phyloP scores from a whole-genome alignment of 2,888 invertebrate species.

The Kryphioiulus occultus region DNA sequence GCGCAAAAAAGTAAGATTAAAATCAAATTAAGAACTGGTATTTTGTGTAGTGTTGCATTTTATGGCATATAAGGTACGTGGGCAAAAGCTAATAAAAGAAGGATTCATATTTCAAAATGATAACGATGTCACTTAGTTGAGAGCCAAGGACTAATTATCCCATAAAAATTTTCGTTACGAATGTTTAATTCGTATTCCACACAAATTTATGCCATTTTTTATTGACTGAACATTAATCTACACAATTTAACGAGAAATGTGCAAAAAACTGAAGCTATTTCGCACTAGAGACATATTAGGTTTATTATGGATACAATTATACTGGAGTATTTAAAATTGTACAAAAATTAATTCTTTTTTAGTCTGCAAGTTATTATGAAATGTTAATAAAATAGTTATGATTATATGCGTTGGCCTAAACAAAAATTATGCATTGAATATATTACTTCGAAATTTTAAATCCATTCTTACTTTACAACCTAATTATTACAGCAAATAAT shows the following conservation, averaged over 20 bases:
- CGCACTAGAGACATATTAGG: neutral
- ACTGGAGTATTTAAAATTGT: neutral
- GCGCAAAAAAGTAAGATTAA: neutral
- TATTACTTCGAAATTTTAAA: too few species aligned
- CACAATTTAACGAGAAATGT: neutral
- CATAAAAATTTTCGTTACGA: neutral
- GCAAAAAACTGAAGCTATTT: neutral
- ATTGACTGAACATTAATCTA: neutral
- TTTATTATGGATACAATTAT: neutral
- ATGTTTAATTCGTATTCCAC: neutral
- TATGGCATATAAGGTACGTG: neutral
- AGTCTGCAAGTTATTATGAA: too few species aligned
- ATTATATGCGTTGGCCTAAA: too few species aligned
- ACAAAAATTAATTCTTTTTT: too few species aligned
- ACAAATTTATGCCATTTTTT: neutral
- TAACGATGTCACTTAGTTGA: neutral
- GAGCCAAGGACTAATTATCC: neutral
- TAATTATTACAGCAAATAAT: too few species aligned
- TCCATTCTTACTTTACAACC: too few species aligned
- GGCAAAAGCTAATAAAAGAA: neutral
- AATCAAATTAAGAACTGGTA: conserved; percentile 29
- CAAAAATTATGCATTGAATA: too few species aligned
- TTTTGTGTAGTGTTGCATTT: neutral
- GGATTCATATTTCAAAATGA: conserved; percentile 3
- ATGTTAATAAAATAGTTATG: too few species aligned